Percentiles rank a stretch among this genome's conserved stretches.
phyloP scores from a whole-genome alignment of 2,888 invertebrate genomes.

The Polymixis flavicincta region DNA sequence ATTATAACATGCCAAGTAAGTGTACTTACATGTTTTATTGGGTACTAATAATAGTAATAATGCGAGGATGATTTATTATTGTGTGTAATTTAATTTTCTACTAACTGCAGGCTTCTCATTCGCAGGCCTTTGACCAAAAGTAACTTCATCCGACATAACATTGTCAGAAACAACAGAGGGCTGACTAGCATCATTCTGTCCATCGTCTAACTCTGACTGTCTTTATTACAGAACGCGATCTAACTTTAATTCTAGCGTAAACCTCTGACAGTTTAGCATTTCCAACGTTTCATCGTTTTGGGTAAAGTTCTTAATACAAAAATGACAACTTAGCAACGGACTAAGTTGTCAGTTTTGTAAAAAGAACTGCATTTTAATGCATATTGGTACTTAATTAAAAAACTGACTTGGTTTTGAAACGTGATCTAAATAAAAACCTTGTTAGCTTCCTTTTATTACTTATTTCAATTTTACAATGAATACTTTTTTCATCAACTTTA shows the following conservation, averaged over 20 bases:
- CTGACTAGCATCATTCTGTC: background rate
- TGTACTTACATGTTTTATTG: slow-evolving; percentile 20
- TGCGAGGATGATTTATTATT: slow-evolving; percentile 11
- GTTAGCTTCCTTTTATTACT: background rate
- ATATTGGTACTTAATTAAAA: too few species aligned
- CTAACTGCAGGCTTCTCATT: background rate
- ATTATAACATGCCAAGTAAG: slow-evolving; percentile 38
- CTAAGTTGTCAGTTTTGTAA: too few species aligned
- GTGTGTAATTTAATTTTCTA: background rate
- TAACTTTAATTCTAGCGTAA: too few species aligned
- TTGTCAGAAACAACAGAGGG: background rate
- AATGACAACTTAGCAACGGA: too few species aligned
- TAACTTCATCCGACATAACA: background rate
- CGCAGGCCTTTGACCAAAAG: background rate
- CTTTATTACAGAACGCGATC: too few species aligned
- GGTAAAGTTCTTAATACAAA: too few species aligned
- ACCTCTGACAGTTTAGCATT: too few species aligned
- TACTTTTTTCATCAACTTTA: background rate
- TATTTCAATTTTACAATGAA: background rate
- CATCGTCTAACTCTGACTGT: too few species aligned
- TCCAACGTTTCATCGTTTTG: too few species aligned
- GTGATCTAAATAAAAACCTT: too few species aligned
- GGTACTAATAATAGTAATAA: background rate
- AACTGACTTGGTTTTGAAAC: too few species aligned
- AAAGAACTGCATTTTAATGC: too few species aligned